Evolutionary conservation across 2,888 invertebrate species (phyloP).

Genomic region (Labia minor): DNA sequence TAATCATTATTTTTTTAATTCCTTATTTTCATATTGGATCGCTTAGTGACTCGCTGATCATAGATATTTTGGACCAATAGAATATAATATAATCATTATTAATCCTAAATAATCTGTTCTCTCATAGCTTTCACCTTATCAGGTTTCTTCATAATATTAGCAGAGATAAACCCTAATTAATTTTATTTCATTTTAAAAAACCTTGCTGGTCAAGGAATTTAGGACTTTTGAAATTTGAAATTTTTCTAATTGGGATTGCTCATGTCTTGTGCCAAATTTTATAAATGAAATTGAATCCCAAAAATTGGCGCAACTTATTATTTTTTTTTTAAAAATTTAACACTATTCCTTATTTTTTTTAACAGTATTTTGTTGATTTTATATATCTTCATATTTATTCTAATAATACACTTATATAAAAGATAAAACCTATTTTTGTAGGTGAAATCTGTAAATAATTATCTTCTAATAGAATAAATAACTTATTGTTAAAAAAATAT

Average conservation of each 20-base stretch:
- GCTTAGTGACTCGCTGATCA: not conserved
- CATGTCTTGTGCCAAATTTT: slow-evolving; percentile 13
- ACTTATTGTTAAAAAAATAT: not conserved
- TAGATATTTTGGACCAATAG: slow-evolving; percentile 8
- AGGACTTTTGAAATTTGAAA: not conserved
- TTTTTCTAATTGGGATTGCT: not conserved
- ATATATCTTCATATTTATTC: too few species aligned
- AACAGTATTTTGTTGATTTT: not conserved
- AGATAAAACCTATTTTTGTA: slow-evolving; percentile 8
- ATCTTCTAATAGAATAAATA: slow-evolving; percentile 2
- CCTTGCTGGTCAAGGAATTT: not conserved
- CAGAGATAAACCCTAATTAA: not conserved
- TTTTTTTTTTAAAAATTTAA: not conserved
- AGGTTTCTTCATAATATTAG: not conserved
- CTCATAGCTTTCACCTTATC: too few species aligned
- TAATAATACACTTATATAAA: not conserved
- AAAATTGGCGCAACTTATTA: not conserved
- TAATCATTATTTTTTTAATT: not conserved
- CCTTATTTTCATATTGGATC: not conserved
- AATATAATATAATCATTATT: not conserved
- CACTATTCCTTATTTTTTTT: not conserved
- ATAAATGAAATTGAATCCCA: not conserved
- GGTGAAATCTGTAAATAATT: slow-evolving; percentile 2
- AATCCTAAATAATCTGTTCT: not conserved
- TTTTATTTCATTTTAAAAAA: not conserved